phyloP scores from a whole-genome alignment of 2,113 vertebrate species.

The Pedionomus torquatus region DNA sequence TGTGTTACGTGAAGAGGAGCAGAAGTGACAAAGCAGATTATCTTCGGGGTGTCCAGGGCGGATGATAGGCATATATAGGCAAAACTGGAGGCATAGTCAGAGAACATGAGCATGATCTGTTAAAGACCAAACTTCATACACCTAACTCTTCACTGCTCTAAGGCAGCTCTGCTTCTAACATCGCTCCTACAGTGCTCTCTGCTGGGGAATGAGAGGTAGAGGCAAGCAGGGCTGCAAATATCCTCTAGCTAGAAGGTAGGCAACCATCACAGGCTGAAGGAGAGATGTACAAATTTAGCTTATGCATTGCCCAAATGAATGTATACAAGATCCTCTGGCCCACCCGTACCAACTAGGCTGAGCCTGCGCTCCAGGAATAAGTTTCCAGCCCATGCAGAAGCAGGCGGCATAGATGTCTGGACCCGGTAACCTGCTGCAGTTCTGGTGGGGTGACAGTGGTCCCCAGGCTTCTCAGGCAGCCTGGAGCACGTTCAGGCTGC shows the following conservation, averaged over 20 bases:
- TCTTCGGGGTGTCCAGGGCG: neutral
- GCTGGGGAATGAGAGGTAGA: neutral
- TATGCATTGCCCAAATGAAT: neutral
- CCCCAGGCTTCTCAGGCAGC: neutral
- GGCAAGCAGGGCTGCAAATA: neutral
- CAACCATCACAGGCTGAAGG: neutral
- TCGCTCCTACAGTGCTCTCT: conserved; percentile 46
- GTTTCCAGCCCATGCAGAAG: neutral
- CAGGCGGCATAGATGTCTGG: neutral
- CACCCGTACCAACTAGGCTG: neutral
- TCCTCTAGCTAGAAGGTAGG: neutral
- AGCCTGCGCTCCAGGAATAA: neutral
- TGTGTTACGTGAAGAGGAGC: neutral
- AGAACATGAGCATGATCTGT: neutral
- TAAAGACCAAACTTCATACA: rapidly evolving
- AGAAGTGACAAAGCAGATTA: neutral
- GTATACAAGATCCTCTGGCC: neutral
- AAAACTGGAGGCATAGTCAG: neutral
- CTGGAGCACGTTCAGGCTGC: neutral
- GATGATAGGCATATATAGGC: neutral
- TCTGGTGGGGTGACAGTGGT: neutral
- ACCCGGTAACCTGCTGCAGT: neutral
- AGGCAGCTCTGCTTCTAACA: neutral
- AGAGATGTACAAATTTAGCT: neutral
- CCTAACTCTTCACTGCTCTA: rapidly evolving